These are phyloP conservation scores for Chirona hameri DNA, from an alignment of 2,888 invertebrate species.

Conservation along the genomic window DNA sequence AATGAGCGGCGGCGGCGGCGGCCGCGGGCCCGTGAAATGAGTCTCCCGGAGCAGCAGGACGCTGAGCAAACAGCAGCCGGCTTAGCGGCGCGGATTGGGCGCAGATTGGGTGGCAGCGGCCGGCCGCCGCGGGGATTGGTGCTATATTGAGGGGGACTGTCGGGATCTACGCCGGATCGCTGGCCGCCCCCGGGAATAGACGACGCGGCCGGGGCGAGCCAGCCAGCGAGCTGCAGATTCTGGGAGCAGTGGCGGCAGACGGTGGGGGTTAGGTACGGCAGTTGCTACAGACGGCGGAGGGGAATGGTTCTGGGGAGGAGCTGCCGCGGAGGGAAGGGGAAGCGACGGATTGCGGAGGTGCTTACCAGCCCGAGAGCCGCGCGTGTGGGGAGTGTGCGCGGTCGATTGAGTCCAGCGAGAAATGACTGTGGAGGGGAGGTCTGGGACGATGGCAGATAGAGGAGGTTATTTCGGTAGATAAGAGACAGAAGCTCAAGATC, in stretches of 20 bases:
- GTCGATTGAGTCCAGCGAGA: too few relatives aligned
- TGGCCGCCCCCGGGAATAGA: not conserved
- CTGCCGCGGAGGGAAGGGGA: not conserved
- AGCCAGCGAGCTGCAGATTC: too few relatives aligned
- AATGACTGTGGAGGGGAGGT: too few relatives aligned
- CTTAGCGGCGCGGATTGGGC: slow-evolving; percentile 4
- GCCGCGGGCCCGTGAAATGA: slow-evolving; percentile 12
- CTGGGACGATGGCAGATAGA: too few relatives aligned
- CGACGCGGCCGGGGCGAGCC: too few relatives aligned
- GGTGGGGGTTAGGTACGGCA: not conserved
- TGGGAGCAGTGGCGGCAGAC: too few relatives aligned
- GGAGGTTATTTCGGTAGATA: too few relatives aligned
- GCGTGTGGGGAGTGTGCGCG: too few relatives aligned
- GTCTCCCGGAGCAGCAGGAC: not conserved
- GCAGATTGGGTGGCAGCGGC: not conserved
- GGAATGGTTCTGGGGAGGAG: not conserved
- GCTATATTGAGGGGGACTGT: not conserved
- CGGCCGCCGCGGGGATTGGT: not conserved
- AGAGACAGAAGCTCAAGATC: too few relatives aligned
- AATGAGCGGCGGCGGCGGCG: slow-evolving; percentile 10
- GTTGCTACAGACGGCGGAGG: not conserved
- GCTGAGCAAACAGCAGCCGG: not conserved
- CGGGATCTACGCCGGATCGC: not conserved
- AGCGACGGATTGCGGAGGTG: too few relatives aligned
- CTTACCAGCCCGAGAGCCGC: too few relatives aligned